These are phyloP conservation scores for Zenarchopterus dispar DNA, from an alignment of 2,797 vertebrate species.

Conservation along the genomic window DNA sequence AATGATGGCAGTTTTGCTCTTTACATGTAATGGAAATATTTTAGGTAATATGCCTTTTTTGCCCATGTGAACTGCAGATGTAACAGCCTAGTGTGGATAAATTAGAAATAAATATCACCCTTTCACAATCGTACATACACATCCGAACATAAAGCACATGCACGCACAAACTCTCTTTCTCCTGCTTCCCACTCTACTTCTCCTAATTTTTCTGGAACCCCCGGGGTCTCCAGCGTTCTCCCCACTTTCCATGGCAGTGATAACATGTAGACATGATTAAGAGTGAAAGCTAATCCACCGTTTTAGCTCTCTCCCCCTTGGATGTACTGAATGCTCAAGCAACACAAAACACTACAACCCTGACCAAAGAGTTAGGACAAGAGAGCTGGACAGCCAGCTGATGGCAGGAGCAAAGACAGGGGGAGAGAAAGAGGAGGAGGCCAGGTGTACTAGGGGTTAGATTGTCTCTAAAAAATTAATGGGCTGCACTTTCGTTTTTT, in stretches of 20 bases:
- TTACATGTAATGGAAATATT: too few species aligned
- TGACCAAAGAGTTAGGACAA: constrained; percentile 28
- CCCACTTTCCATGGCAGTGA: constrained; percentile 86
- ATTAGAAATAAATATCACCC: too few species aligned
- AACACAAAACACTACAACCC: constrained; percentile 81
- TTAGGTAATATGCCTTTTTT: too few species aligned
- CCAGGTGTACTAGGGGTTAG: constrained; percentile 64
- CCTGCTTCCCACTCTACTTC: constrained; percentile 34
- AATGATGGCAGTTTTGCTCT: too few species aligned
- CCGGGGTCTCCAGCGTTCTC: constrained; percentile 83
- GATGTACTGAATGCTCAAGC: constrained; percentile 84
- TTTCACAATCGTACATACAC: not conserved
- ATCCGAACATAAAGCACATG: not conserved
- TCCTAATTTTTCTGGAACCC: constrained; percentile 61
- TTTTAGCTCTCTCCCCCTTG: constrained; percentile 53
- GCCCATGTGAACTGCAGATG: too few species aligned
- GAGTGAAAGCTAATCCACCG: constrained; percentile 90
- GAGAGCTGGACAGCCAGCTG: constrained; percentile 37
- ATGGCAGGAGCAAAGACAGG: constrained; percentile 33
- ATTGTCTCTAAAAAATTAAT: constrained; percentile 87
- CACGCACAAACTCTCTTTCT: not conserved
- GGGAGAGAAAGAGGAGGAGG: constrained; percentile 32
- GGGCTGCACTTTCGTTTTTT: constrained; percentile 86
- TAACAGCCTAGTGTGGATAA: too few species aligned
- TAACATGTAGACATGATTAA: constrained; percentile 93